Evolutionary conservation across 1,140 invertebrate species (phyloP).

Genomic region (Chymomyza costata): DNA sequence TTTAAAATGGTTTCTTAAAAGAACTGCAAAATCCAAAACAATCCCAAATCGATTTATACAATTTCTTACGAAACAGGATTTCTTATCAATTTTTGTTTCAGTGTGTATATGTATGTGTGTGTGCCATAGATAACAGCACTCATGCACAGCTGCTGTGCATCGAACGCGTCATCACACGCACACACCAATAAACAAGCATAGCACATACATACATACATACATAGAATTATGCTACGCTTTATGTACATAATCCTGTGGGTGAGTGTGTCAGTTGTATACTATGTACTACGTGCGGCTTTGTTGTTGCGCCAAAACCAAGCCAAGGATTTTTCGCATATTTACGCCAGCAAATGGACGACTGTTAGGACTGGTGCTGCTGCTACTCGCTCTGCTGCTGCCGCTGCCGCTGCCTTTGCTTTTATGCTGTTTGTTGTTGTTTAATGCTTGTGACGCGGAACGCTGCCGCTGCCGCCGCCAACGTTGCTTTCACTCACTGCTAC

Average conservation of each 20-base stretch:
- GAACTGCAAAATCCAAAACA: too few species aligned
- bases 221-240: background rate
- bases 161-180: conserved; percentile 49
- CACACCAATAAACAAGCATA: conserved; percentile 12
- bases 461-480: conserved; percentile 16
- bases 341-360: conserved; percentile 48
- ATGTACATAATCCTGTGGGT: conserved; percentile 13
- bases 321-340: conserved; percentile 70
- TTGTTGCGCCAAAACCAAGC: conserved; percentile 69
- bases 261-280: conserved; percentile 4
- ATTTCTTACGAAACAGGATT: too few species aligned
- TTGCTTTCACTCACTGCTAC: conserved; percentile 22
- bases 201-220: background rate
- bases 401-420: conserved; percentile 13
- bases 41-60: too few species aligned
- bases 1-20: too few species aligned
- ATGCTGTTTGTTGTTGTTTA: too few species aligned
- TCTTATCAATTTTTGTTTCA: too few species aligned
- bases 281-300: conserved; percentile 43
- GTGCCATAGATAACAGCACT: too few species aligned
- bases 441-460: too few species aligned
- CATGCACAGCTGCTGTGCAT: conserved; percentile 49
- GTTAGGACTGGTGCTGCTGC: conserved; percentile 28
- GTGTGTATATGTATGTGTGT: too few species aligned
- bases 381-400: conserved; percentile 16